A percentile compares a stretch with the other conserved stretches of the same genome.
Evolutionary conservation across 1,140 invertebrate species (phyloP).

Genomic region (Bombyx mandarina): DNA sequence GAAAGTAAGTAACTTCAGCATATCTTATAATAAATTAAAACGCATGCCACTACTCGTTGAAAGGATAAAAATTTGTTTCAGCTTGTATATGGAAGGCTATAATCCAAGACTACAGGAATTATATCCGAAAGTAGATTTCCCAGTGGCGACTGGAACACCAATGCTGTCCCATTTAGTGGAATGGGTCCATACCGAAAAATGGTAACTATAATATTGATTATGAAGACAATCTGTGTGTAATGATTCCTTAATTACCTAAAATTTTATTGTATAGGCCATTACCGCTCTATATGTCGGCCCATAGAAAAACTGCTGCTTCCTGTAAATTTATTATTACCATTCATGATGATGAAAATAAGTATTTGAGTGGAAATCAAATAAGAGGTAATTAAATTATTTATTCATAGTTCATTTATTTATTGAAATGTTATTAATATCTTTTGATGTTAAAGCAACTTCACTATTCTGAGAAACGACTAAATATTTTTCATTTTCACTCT

Average conservation of each 20-base stretch:
- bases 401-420: constrained; percentile 4
- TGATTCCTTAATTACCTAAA: not conserved
- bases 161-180: constrained; percentile 77
- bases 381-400: too few relatives aligned
- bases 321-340: constrained; percentile 20
- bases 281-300: constrained; percentile 15
- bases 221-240: not conserved
- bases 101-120: not conserved
- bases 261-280: constrained; percentile 20
- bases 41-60: not conserved
- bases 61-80: not conserved
- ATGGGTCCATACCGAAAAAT: constrained; percentile 78
- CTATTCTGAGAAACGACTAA: too few relatives aligned
- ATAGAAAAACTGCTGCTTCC: constrained; percentile 18
- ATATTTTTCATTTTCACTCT: too few relatives aligned
- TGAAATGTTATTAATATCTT: too few relatives aligned
- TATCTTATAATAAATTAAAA: not conserved
- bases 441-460: too few relatives aligned
- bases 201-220: constrained; percentile 29
- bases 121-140: constrained; percentile 67
- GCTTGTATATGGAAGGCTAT: not conserved
- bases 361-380: too few relatives aligned
- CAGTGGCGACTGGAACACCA: constrained; percentile 78
- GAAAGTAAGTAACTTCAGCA: constrained; percentile 70
- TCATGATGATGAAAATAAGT: too few relatives aligned